Evolutionary conservation across 2,797 vertebrate species (phyloP).

Genomic region (Ceryle rudis): DNA sequence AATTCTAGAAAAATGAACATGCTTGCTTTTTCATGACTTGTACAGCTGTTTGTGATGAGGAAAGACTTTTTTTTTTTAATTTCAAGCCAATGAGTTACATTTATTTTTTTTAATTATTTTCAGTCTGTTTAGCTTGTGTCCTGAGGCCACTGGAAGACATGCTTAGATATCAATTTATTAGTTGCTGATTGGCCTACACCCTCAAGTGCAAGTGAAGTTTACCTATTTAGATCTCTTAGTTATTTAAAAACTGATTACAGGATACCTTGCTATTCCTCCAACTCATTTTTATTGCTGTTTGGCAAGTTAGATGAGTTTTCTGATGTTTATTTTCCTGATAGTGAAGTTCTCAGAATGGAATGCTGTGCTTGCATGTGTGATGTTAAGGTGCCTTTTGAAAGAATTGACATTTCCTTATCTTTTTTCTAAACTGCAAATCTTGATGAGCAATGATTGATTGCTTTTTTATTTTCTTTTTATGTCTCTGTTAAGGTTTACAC

Average conservation of each 20-base stretch:
- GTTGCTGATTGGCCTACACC: not conserved
- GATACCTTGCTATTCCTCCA: not conserved
- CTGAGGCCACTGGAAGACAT: not conserved
- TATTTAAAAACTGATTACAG: not conserved
- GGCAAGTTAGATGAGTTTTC: not conserved
- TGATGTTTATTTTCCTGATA: not conserved
- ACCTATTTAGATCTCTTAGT: not conserved
- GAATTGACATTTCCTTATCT: not conserved
- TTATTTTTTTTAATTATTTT: not conserved
- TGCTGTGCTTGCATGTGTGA: not conserved
- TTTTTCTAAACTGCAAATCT: too few relatives aligned
- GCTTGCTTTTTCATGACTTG: not conserved
- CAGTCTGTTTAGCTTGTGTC: not conserved
- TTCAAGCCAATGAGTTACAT: not conserved
- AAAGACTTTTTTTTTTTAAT: not conserved
- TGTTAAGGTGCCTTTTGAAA: not conserved
- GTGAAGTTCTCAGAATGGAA: not conserved
- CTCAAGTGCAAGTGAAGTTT: not conserved
- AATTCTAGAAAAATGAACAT: not conserved
- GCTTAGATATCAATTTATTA: constrained; percentile 7
- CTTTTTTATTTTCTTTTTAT: not conserved
- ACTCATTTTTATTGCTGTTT: not conserved
- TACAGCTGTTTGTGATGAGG: not conserved
- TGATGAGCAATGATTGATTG: fast-evolving
- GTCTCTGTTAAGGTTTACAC: not conserved